Conservation (phyloP, 2,113 vertebrate genomes). For the Psittacus erithacus region DNA sequence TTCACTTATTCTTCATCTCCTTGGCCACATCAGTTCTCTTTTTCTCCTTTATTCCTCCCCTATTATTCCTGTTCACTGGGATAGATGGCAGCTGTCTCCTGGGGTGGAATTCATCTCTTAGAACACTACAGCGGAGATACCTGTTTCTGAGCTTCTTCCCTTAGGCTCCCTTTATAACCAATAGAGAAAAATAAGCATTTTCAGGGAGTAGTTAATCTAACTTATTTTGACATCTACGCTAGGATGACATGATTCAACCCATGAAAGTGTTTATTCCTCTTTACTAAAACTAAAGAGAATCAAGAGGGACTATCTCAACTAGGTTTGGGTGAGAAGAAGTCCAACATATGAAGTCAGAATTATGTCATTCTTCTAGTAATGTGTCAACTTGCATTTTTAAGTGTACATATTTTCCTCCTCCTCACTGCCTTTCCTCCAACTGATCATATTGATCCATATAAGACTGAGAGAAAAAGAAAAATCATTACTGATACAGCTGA, state of each 20-base stretch:
- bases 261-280: not conserved
- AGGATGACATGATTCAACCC: not conserved
- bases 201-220: not conserved
- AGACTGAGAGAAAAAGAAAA: not conserved
- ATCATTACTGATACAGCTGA: not conserved
- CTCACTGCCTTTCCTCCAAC: not conserved
- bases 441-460: not conserved
- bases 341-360: not conserved
- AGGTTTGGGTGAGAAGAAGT: not conserved
- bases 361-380: not conserved
- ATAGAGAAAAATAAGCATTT: not conserved
- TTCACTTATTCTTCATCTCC: not conserved
- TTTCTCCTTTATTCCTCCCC: not conserved
- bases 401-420: not conserved
- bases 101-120: not conserved
- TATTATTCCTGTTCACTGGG: not conserved
- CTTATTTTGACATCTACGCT: not conserved
- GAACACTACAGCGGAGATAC: not conserved
- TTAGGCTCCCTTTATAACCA: not conserved
- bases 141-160: not conserved
- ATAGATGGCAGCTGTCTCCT: not conserved
- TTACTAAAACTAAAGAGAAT: not conserved
- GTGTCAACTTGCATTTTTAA: not conserved
- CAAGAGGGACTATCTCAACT: not conserved
- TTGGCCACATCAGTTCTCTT: not conserved